These are phyloP conservation scores for Anolis sagrei DNA, from an alignment of 2,113 vertebrate species.

Conservation along the genomic window DNA sequence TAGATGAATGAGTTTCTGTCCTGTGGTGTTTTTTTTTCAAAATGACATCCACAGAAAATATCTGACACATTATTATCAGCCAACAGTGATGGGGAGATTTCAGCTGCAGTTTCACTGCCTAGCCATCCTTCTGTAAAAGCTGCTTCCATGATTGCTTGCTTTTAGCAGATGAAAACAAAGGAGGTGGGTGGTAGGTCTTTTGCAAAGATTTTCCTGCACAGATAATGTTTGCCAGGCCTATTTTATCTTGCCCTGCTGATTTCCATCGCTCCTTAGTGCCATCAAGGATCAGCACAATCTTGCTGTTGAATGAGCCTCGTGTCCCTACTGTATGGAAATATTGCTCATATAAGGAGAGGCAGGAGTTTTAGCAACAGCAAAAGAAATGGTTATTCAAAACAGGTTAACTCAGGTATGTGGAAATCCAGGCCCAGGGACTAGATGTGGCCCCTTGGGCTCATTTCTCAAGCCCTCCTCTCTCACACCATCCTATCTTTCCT, in stretches of 20 bases:
- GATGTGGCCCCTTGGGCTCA: no score
- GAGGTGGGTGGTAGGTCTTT: not conserved
- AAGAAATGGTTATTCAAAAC: not conserved
- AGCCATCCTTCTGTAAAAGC: not conserved
- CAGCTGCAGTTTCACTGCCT: not conserved
- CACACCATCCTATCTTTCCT: no score
- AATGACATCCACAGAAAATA: not conserved
- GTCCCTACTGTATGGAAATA: not conserved
- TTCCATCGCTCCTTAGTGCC: not conserved
- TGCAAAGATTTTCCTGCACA: not conserved
- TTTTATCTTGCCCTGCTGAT: not conserved
- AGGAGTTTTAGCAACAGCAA: not conserved
- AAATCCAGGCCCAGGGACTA: no score
- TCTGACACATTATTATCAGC: not conserved
- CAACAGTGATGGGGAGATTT: not conserved
- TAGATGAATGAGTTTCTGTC: not conserved
- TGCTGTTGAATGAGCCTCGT: not conserved
- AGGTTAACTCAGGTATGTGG: no score
- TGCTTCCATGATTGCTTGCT: not conserved
- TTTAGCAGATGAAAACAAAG: not conserved
- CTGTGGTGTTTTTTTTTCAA: not conserved
- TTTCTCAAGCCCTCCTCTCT: no score
- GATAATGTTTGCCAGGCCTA: not conserved
- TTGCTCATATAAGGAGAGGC: constrained; percentile 13
- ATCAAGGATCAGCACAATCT: not conserved